Base-by-base conservation (phyloP, 2,113 vertebrate genomes). In the Psophia crepitans region DNA sequence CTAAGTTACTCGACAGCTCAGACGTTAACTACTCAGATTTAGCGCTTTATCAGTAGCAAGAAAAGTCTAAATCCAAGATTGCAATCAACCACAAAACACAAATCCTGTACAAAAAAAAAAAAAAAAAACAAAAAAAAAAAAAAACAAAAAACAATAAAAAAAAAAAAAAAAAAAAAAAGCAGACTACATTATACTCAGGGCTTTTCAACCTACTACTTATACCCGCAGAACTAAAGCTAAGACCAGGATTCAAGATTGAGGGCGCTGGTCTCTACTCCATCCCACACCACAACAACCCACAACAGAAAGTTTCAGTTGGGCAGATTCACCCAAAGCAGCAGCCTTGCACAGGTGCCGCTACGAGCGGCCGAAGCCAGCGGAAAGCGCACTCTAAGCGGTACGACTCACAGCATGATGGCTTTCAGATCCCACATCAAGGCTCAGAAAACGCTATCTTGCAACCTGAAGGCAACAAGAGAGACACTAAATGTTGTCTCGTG, bases 331-430 rank as follows among this genome's bases (percentile, higher is more conserved):
- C 2, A 68, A 41, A 61, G 33, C 64, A 84, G 76, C 66, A 86
- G 49, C 71, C 80, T 63, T 43, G 90, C 90, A 54, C 95, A 96
- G 95, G 88, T 94, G 95, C n/a, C 44, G 75, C 75, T 43, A 69
- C 69, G 82, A 68, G 79, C 44, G 93, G 39, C 35, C 8, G 9
- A 90, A 65, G 16, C 48, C 43, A 19, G 43, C 48, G 61, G 33
- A 41, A 78, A 61, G 78, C 5, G 2, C 22, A 61, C 46, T 8
- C 3, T 2, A 13, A 43, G n/a, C 2, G 39, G 30, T 13, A n/a
- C 32, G 16, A 69, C 28, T 5, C 51, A 80, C n/a, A 41, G 4
- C 0, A 0, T 1, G 15, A 63, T 37, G 83, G 56, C 51, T 95
- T 96, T 66, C 76, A 63, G 58, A 46, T 54, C 26, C 86, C 76